Evolutionary conservation across 1,140 invertebrate species (phyloP).

Genomic region (Nebria ingens): DNA sequence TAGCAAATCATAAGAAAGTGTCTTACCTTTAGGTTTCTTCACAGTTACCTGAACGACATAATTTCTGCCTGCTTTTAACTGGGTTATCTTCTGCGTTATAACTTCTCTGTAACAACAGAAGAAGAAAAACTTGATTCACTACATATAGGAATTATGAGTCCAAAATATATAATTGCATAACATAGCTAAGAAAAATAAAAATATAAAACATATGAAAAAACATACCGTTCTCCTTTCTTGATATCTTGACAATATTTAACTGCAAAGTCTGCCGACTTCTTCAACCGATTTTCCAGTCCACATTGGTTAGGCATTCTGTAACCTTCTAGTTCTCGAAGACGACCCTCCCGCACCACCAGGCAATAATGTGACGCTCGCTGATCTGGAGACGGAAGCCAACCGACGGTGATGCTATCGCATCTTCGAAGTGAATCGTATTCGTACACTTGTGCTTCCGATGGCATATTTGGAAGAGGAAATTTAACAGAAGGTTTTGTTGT

Average conservation of each 20-base stretch:
- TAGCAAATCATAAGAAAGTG: constrained; percentile 37
- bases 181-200: constrained; percentile 6
- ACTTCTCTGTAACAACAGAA: constrained; percentile 28
- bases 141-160: neutral
- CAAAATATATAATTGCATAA: constrained; percentile 5
- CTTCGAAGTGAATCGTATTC: constrained; percentile 29
- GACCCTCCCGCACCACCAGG: constrained; percentile 28
- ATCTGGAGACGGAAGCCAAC: constrained; percentile 34
- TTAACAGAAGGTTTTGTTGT: constrained; percentile 25
- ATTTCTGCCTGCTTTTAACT: constrained; percentile 30
- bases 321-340: constrained; percentile 20
- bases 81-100: constrained; percentile 33
- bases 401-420: constrained; percentile 36
- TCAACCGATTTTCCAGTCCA: constrained; percentile 32
- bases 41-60: constrained; percentile 39
- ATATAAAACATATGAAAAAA: constrained; percentile 13
- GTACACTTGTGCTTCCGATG: constrained; percentile 26
- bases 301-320: constrained; percentile 35
- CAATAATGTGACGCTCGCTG: constrained; percentile 28
- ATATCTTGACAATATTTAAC: constrained; percentile 31
- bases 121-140: constrained; percentile 10
- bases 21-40: constrained; percentile 34
- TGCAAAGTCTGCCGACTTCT: constrained; percentile 30
- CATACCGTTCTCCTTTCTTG: constrained; percentile 23
- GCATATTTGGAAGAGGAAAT: constrained; percentile 35